Conservation (phyloP, 2,888 invertebrate genomes). For the Tinea semifulvella region DNA sequence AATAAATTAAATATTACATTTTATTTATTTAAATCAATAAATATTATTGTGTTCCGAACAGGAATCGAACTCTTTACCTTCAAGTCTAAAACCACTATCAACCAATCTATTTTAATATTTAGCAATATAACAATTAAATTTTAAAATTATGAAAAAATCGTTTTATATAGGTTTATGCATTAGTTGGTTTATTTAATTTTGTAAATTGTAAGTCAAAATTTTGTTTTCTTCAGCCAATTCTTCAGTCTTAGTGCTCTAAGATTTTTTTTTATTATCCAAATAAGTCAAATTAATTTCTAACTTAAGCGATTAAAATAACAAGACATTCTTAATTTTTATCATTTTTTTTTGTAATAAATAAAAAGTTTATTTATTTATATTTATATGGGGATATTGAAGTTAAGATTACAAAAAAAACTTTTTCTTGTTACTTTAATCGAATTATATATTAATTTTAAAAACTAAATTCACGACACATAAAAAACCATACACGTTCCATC, state of each 20-base stretch:
- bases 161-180: too few species aligned
- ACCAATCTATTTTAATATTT: too few species aligned
- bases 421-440: background rate
- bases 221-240: constrained; percentile 30
- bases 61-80: too few species aligned
- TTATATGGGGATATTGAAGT: background rate
- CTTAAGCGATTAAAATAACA: constrained; percentile 22
- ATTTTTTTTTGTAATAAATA: background rate
- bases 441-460: background rate
- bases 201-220: too few species aligned
- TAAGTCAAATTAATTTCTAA: constrained; percentile 5
- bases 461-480: background rate
- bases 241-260: constrained; percentile 64
- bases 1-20: too few species aligned
- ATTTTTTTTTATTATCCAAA: constrained; percentile 17
- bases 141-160: too few species aligned
- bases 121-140: too few species aligned
- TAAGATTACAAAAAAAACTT: too few species aligned
- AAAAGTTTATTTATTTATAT: background rate
- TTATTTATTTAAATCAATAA: too few species aligned
- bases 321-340: background rate
- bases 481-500: background rate
- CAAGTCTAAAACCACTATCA: too few species aligned
- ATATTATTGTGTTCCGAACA: too few species aligned
- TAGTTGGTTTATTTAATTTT: too few species aligned